Percentiles rank a stretch among this genome's conserved stretches.
Evolutionary conservation across 2,797 vertebrate genomes (phyloP).

Genomic region (Phrynocephalus guinanensis): DNA sequence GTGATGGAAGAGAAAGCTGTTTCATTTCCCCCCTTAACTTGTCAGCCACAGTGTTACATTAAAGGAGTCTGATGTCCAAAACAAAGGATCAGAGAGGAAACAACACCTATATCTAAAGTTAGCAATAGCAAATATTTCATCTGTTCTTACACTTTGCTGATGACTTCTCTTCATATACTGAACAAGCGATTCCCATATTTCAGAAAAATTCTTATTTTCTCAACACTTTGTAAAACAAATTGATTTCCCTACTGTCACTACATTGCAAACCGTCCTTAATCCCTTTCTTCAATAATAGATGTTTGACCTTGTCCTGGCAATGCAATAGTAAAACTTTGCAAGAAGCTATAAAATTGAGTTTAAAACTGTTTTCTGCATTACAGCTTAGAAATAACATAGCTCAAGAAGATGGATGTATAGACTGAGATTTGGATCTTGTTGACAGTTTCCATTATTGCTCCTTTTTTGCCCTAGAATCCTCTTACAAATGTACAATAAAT

Average conservation of each 20-base stretch:
- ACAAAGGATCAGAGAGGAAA: not conserved
- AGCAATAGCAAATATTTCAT: not conserved
- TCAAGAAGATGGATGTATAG: not conserved
- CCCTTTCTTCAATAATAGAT: not conserved
- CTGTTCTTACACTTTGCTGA: not conserved
- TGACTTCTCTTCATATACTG: not conserved
- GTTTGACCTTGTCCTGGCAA: not conserved
- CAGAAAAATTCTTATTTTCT: not conserved
- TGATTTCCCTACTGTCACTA: not conserved
- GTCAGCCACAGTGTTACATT: not conserved
- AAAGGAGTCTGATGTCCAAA: not conserved
- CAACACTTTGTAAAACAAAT: slow-evolving; percentile 14
- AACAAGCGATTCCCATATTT: not conserved
- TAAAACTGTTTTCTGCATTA: not conserved
- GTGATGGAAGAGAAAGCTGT: not conserved
- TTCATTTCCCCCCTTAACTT: not conserved
- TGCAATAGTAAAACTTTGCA: not conserved
- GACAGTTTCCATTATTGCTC: slow-evolving; percentile 10
- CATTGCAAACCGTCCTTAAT: not conserved
- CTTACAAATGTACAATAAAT: slow-evolving; percentile 3
- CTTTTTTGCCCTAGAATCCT: not conserved
- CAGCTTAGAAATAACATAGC: not conserved
- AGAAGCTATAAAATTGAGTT: slow-evolving; percentile 14
- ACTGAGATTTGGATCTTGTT: slow-evolving; percentile 10
- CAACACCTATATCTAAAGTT: no score